Evolutionary conservation across 2,797 vertebrate genomes (phyloP), one percentile per base, ranked within the genome.

Genomic region (Galagoides demidoff): DNA sequence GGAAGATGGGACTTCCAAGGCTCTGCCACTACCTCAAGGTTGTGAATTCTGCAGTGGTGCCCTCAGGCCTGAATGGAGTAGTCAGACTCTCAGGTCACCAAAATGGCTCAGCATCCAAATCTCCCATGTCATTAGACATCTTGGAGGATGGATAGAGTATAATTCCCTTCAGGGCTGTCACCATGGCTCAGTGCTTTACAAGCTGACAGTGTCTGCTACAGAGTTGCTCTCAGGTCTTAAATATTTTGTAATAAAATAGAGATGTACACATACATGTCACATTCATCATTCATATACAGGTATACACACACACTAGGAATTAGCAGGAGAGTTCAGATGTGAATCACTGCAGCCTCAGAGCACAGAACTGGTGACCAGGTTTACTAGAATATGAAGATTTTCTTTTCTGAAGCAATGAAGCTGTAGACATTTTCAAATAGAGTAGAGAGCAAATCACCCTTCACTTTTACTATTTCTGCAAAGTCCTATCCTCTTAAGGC

Each of bases 191-290:
- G 59, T 64, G 25, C 66, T 95, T 92, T 76, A 92, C 83, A 89
- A 85, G 66, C 86, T 88, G 89, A 97, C 49, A 70, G 13, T 37
- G 37, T 95, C 70, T 59, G 90, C 86, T 25, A 31, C 61, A 0
- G 34, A 96, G 39, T 22, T 61, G 57, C 49, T 88, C 49, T 63
- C 87, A 45, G 68, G 95, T 96, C 74, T 85, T 93, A 92, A 70
- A 92, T 0, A 5, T 13, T 49, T 1, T 20, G 22, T 25, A 3
- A 52, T 23, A 34, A 37, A 37, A 23, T 8, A 55, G 3, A 43
- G 1, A 8, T 3, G 14, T 2, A 84, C 11, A 63, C 4, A 82
- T 4, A 22, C 20, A 23, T 7, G 29, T 16, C 55, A 7, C 83
- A 25, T 85, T 49, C 39, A 59, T 61, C 39, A 73, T 71, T 63